Percentiles rank a stretch among this genome's conserved stretches.
phyloP scores from a whole-genome alignment of 2,113 vertebrate species.

The Cyprichromis sp. region DNA sequence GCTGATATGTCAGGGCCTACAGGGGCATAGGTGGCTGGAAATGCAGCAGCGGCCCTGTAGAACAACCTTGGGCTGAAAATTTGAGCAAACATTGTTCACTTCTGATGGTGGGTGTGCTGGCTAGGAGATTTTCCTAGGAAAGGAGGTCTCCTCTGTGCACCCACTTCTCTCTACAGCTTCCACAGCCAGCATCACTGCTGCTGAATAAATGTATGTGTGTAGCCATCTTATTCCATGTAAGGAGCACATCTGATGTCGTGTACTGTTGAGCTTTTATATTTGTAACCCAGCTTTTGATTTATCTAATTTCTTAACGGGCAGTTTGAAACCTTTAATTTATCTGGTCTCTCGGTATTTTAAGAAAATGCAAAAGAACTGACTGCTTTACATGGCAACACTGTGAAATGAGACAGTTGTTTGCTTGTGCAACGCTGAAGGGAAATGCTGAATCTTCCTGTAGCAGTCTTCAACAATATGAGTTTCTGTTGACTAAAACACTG shows the following conservation, averaged over 20 bases:
- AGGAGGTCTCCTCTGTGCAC: not conserved
- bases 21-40: not conserved
- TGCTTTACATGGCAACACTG: not conserved
- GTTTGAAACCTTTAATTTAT: slow-evolving; percentile 5
- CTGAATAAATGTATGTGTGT: not conserved
- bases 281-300: not conserved
- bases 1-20: not conserved
- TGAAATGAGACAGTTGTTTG: slow-evolving; percentile 15
- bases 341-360: not conserved
- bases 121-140: not conserved
- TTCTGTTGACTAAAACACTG: slow-evolving; percentile 1
- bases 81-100: slow-evolving; percentile 27
- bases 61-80: slow-evolving; percentile 20
- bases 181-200: not conserved
- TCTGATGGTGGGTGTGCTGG: not conserved
- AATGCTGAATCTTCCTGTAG: not conserved
- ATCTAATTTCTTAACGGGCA: not conserved
- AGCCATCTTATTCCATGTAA: not conserved
- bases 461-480: not conserved
- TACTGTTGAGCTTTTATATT: not conserved
- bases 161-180: not conserved
- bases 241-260: not conserved
- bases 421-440: not conserved
- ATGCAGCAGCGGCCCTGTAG: not conserved
- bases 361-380: not conserved